Percentiles rank a stretch among this genome's conserved stretches.
Evolutionary conservation across 2,113 vertebrate species (phyloP).

Genomic region (Myocastor coypus): DNA sequence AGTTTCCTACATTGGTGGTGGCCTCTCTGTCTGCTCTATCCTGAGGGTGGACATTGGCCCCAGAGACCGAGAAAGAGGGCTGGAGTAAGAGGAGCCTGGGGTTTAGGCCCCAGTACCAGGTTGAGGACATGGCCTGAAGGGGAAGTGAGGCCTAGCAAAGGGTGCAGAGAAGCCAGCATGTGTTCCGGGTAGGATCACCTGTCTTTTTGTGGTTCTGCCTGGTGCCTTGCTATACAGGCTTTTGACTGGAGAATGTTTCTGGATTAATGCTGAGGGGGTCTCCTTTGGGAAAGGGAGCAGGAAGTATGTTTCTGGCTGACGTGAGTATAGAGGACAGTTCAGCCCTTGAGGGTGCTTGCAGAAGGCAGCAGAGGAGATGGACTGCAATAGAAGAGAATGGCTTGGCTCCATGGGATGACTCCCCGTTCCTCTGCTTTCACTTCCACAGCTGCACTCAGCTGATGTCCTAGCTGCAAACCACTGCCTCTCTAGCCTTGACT

Average conservation of each 20-base stretch:
- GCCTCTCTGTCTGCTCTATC: too few relatives aligned
- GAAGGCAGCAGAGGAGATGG: neutral
- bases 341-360: neutral
- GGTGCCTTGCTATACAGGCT: too few relatives aligned
- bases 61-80: neutral
- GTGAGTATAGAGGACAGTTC: neutral
- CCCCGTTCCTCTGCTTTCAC: neutral
- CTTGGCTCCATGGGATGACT: neutral
- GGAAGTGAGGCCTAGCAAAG: neutral
- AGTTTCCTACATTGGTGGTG: neutral
- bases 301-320: neutral
- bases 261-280: neutral
- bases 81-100: neutral
- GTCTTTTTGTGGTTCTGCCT: too few relatives aligned
- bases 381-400: neutral
- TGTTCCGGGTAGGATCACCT: neutral
- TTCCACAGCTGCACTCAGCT: neutral
- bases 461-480: neutral
- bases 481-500: neutral
- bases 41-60: neutral
- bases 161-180: neutral
- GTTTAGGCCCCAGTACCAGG: neutral
- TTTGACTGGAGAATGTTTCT: too few relatives aligned
- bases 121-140: neutral
- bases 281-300: neutral